These are phyloP conservation scores for Aphaenogaster floridana DNA, from an alignment of 1,140 invertebrate species.

Conservation along the genomic window DNA sequence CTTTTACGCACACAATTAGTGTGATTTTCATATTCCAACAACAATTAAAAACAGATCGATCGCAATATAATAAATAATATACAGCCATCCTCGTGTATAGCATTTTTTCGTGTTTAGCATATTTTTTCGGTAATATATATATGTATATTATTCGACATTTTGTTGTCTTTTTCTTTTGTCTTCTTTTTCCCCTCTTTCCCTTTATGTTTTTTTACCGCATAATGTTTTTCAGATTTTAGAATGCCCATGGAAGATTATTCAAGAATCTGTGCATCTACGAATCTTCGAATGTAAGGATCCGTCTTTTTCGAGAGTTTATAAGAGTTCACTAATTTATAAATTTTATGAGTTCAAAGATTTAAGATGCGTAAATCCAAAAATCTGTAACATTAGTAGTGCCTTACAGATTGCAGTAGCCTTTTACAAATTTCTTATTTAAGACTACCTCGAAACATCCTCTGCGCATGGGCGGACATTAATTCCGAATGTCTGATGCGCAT, in stretches of 20 bases:
- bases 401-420: background rate
- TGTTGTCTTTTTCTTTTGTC: background rate
- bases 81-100: conserved; percentile 75
- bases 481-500: background rate
- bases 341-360: background rate
- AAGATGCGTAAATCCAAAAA: background rate
- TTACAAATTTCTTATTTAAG: conserved; percentile 12
- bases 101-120: conserved; percentile 62
- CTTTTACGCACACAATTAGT: background rate
- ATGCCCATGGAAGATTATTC: conserved; percentile 66
- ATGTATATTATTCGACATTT: conserved; percentile 7
- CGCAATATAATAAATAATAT: conserved; percentile 78
- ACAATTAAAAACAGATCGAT: conserved; percentile 83
- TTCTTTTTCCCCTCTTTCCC: conserved; percentile 27
- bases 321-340: background rate
- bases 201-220: background rate
- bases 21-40: conserved; percentile 76
- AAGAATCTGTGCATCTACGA: conserved; percentile 30
- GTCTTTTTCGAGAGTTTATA: background rate
- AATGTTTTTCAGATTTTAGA: conserved; percentile 50
- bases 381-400: background rate
- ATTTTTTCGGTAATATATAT: conserved; percentile 76
- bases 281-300: conserved; percentile 29
- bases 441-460: background rate
- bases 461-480: conserved; percentile 13